Evolutionary conservation across 2,888 invertebrate species (phyloP).

Genomic region (Portevinia maculata): DNA sequence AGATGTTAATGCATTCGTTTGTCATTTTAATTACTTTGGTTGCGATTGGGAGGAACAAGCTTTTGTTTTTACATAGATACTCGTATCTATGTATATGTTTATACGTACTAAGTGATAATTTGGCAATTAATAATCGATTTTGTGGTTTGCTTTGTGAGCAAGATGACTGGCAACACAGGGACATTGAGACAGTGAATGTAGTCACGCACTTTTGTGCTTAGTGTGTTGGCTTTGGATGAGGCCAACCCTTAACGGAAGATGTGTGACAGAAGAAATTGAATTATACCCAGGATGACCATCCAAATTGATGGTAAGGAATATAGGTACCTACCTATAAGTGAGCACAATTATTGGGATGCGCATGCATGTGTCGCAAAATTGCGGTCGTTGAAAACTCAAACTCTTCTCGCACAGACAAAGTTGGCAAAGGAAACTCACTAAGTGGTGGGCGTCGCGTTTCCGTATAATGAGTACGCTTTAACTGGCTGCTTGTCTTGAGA

Average conservation of each 20-base stretch:
- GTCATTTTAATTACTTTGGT: slow-evolving; percentile 5
- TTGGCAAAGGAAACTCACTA: too few relatives aligned
- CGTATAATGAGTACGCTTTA: too few relatives aligned
- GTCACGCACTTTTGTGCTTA: slow-evolving; percentile 33
- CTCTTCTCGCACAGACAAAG: too few relatives aligned
- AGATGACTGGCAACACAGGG: not conserved
- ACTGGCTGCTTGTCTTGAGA: too few relatives aligned
- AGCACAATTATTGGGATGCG: too few relatives aligned
- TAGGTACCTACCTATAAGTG: not conserved
- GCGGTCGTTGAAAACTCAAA: too few relatives aligned
- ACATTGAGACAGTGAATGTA: not conserved
- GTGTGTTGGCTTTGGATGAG: not conserved
- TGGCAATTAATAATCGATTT: slow-evolving; percentile 30
- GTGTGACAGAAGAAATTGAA: not conserved
- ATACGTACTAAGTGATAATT: slow-evolving; percentile 9
- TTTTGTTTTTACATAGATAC: not conserved
- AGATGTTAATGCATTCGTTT: slow-evolving; percentile 4
- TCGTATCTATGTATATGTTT: too few relatives aligned
- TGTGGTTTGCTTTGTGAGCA: not conserved
- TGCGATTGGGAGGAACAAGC: not conserved
- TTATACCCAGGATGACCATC: slow-evolving; percentile 14
- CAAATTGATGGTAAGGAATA: slow-evolving; percentile 21
- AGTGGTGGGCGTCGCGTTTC: too few relatives aligned
- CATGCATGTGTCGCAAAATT: too few relatives aligned
- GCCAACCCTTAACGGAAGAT: not conserved